Evolutionary conservation across 2,888 invertebrate genomes (phyloP).

Genomic region (Ceratothoa steindachneri): DNA sequence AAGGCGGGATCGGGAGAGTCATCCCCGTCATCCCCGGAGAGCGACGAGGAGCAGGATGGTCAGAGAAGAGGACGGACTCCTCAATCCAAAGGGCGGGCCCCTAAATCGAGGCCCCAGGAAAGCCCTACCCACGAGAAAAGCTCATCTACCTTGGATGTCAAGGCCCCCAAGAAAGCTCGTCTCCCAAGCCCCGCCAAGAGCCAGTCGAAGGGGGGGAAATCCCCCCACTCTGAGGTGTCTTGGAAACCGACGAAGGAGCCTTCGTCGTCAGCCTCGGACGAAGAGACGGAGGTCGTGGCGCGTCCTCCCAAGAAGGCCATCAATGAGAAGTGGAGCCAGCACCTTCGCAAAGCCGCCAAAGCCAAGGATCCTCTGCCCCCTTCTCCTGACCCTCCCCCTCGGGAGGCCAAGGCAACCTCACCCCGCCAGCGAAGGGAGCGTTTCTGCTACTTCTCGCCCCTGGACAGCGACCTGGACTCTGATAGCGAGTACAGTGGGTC

Average conservation of each 20-base stretch:
- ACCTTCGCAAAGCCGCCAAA: background rate
- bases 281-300: background rate
- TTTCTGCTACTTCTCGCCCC: no score
- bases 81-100: background rate
- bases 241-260: slow-evolving; percentile 25
- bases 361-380: no score
- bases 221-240: slow-evolving; percentile 7
- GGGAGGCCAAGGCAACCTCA: no score
- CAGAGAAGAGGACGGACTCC: background rate
- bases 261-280: background rate
- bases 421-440: no score
- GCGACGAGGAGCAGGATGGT: background rate
- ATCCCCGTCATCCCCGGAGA: background rate
- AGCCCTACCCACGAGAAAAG: background rate
- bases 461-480: background rate
- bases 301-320: slow-evolving; percentile 8
- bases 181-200: background rate
- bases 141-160: no score
- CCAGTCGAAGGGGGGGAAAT: background rate
- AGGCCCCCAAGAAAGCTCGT: background rate
- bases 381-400: no score
- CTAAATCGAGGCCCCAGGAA: background rate
- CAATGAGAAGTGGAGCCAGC: background rate
- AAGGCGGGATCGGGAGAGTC: background rate
- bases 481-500: slow-evolving; percentile 23